A percentile compares a stretch with the other conserved stretches of the same genome.
These are phyloP conservation scores for Rhea americana DNA, from an alignment of 2,113 vertebrate genomes.

Conservation along the genomic window DNA sequence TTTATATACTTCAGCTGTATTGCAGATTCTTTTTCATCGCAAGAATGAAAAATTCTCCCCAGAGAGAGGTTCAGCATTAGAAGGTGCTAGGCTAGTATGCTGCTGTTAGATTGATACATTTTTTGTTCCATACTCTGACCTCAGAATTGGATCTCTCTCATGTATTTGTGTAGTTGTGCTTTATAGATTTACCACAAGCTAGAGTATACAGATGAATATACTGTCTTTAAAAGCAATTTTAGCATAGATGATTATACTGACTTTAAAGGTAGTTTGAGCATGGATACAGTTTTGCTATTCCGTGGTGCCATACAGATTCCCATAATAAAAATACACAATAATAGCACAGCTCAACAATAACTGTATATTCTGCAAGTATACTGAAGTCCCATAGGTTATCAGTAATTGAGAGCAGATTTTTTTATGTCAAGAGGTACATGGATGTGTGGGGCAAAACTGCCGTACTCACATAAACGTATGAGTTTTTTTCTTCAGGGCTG, in stretches of 20 bases:
- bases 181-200: not conserved
- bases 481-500: not conserved
- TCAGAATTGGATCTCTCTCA: not conserved
- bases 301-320: not conserved
- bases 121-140: not conserved
- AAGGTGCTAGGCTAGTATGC: not conserved
- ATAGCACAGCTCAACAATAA: not conserved
- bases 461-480: not conserved
- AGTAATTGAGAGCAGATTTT: not conserved
- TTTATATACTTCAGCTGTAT: not conserved
- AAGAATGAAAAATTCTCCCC: not conserved
- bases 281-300: not conserved
- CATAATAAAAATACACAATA: not conserved
- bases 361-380: not conserved
- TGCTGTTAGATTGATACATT: not conserved
- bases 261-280: not conserved
- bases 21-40: not conserved
- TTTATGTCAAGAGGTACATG: not conserved
- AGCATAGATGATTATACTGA: not conserved
- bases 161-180: not conserved
- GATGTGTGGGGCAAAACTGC: not conserved
- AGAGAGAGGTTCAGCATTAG: not conserved
- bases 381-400: not conserved
- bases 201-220: not conserved
- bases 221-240: not conserved